Conservation (phyloP, 2,888 invertebrate species). For the Phaedon cochleariae region DNA sequence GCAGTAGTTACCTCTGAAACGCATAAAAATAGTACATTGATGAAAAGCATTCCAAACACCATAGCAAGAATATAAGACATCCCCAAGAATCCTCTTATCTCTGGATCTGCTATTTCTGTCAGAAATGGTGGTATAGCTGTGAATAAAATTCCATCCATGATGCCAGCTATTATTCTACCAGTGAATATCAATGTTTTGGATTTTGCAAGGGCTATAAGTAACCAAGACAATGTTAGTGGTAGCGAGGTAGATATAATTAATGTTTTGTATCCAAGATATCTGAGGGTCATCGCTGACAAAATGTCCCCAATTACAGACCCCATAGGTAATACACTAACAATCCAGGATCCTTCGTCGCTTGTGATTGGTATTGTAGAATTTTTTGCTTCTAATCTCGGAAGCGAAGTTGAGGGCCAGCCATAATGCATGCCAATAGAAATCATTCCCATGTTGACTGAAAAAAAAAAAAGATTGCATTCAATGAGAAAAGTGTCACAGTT, state of each 20-base stretch:
- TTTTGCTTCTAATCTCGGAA: conserved; percentile 63
- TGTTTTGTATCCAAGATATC: conserved; percentile 71
- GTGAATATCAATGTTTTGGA: conserved; percentile 68
- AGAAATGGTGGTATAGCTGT: conserved; percentile 31
- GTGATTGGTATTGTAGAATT: conserved; percentile 65
- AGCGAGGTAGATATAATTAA: conserved; percentile 69
- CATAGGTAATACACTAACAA: conserved; percentile 71
- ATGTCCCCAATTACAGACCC: conserved; percentile 72
- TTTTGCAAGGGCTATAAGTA: conserved; percentile 68
- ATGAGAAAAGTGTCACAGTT: too few species aligned
- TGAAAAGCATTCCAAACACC: conserved; percentile 33
- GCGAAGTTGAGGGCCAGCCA: conserved; percentile 70
- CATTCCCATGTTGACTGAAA: conserved; percentile 55
- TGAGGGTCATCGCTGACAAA: conserved; percentile 68
- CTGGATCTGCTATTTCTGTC: conserved; percentile 33
- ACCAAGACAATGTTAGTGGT: conserved; percentile 71
- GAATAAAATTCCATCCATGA: conserved; percentile 31
- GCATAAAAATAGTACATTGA: conserved; percentile 21
- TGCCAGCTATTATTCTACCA: conserved; percentile 59
- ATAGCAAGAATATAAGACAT: conserved; percentile 24
- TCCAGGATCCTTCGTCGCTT: conserved; percentile 67
- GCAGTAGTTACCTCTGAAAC: conserved; percentile 13
- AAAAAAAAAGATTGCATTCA: not conserved
- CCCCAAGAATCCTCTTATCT: conserved; percentile 33
- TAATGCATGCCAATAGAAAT: conserved; percentile 57